A percentile compares a stretch with the other conserved stretches of the same genome.
Conservation (phyloP, 1,140 invertebrate genomes). For the Drosophila nebulosa region DNA sequence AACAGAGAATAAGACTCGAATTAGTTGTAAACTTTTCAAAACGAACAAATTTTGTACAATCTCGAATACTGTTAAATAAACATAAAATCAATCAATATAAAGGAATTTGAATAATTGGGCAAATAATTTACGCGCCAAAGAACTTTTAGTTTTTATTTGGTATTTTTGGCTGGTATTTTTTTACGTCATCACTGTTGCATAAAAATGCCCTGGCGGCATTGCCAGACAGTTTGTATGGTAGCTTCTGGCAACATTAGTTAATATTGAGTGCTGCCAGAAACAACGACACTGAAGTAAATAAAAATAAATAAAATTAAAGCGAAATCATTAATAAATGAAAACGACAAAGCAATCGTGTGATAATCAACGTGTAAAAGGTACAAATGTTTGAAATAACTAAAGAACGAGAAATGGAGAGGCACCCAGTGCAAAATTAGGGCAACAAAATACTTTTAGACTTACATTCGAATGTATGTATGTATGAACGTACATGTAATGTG, state of each 20-base stretch:
- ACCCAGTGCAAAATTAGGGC: conserved; percentile 35
- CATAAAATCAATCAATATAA: no score
- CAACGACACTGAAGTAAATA: conserved; percentile 9
- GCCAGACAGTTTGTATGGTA: neutral
- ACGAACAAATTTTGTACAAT: conserved; percentile 16
- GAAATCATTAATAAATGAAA: conserved; percentile 2
- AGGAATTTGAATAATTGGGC: no score
- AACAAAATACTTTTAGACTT: conserved; percentile 9
- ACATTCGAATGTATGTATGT: neutral
- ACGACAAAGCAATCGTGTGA: neutral
- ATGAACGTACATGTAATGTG: no score
- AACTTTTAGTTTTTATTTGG: neutral
- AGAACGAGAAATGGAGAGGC: neutral
- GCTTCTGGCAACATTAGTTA: neutral
- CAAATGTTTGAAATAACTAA: neutral
- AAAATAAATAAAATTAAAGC: conserved; percentile 27
- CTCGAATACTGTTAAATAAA: neutral
- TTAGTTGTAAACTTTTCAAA: conserved; percentile 41
- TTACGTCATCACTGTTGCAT: no score
- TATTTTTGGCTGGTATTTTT: neutral
- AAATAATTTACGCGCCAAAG: neutral
- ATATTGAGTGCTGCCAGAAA: conserved; percentile 18
- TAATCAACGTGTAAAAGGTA: neutral
- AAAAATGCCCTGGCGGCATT: neutral
- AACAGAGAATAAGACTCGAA: conserved; percentile 58